Percentiles rank a stretch among this genome's conserved stretches.
Evolutionary conservation across 1,140 invertebrate species (phyloP).

Genomic region (Nixonia krombeini): DNA sequence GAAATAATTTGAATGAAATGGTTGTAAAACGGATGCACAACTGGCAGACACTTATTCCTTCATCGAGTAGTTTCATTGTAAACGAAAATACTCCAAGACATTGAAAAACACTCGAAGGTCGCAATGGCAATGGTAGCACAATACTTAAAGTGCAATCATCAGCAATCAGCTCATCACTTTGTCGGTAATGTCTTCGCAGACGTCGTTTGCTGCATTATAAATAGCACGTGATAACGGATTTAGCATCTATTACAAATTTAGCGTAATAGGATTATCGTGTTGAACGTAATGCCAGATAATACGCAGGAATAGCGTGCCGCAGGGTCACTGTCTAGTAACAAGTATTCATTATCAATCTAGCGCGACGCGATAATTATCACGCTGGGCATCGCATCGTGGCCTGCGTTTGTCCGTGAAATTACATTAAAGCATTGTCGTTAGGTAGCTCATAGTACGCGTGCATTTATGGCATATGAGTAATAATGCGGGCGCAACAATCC

Average conservation of each 20-base stretch:
- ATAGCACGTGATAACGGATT: not conserved
- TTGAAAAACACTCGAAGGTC: too few relatives aligned
- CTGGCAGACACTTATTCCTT: too few relatives aligned
- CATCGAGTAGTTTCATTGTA: too few relatives aligned
- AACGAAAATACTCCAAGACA: too few relatives aligned
- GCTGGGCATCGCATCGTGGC: not conserved
- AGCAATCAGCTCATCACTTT: not conserved
- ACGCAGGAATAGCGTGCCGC: conserved; percentile 15
- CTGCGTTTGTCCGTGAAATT: conserved; percentile 36
- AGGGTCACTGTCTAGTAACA: conserved; percentile 38
- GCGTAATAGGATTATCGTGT: conserved; percentile 20
- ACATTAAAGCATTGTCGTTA: conserved; percentile 30
- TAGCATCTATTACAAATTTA: conserved; percentile 11
- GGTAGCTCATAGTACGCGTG: conserved; percentile 21
- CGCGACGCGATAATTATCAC: conserved; percentile 40
- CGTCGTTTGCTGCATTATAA: not conserved
- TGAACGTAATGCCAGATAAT: conserved; percentile 16
- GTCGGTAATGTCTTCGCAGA: not conserved
- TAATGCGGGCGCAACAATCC: conserved; percentile 39
- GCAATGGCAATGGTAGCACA: too few relatives aligned
- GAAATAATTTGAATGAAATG: too few relatives aligned
- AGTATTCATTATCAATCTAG: conserved; percentile 44
- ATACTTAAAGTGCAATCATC: not conserved
- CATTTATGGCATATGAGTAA: conserved; percentile 4
- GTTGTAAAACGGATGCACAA: too few relatives aligned